A percentile compares a stretch with the other conserved stretches of the same genome.
Conservation (phyloP, 2,113 vertebrate species). For the Porphyrio hochstetteri region DNA sequence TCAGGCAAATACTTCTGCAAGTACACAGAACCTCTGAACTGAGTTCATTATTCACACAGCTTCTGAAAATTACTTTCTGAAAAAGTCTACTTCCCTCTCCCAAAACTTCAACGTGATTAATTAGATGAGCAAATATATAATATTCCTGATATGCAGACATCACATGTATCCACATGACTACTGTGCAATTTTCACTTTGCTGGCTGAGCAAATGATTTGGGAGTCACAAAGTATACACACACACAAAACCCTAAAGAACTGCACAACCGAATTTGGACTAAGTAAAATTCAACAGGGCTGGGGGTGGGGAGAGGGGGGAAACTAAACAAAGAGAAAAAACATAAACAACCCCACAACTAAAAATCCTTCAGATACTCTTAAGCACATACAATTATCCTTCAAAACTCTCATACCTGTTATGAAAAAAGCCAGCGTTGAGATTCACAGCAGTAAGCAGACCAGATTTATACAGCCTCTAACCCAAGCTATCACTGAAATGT, state of each 20-base stretch:
- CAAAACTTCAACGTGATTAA: not conserved
- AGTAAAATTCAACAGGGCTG: not conserved
- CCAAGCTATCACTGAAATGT: not conserved
- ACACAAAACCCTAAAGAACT: not conserved
- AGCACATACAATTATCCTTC: not conserved
- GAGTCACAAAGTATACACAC: not conserved
- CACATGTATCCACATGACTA: not conserved
- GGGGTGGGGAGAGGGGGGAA: too few relatives aligned
- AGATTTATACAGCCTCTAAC: not conserved
- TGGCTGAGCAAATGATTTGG: accelerated
- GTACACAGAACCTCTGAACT: not conserved
- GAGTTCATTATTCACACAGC: not conserved
- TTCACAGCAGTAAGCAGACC: not conserved
- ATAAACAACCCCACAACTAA: not conserved
- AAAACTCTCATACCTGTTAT: not conserved
- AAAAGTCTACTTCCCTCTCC: not conserved
- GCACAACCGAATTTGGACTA: not conserved
- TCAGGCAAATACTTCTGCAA: not conserved
- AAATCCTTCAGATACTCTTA: not conserved
- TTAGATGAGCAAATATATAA: not conserved
- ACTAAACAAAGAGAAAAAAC: too few relatives aligned
- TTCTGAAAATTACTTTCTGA: not conserved
- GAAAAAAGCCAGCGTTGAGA: not conserved
- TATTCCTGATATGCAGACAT: not conserved
- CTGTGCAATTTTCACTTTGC: not conserved